A percentile compares a stretch with the other conserved stretches of the same genome.
These are phyloP conservation scores for Aphodius sticticus DNA, from an alignment of 2,888 invertebrate species.

Conservation along the genomic window DNA sequence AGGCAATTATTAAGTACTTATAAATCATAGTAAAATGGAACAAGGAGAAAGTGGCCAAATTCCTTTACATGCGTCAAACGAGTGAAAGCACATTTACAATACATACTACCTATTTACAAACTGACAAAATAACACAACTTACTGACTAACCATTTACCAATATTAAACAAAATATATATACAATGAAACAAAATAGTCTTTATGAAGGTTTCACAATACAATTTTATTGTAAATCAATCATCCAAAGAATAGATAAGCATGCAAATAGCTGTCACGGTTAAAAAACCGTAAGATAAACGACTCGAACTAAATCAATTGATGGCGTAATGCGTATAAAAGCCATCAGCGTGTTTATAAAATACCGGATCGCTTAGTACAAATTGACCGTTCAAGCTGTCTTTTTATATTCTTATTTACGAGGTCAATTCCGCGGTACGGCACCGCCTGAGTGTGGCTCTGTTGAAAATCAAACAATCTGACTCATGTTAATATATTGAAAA, in stretches of 20 bases:
- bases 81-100: too few species aligned
- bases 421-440: background rate
- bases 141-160: too few species aligned
- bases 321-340: background rate
- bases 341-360: conserved; percentile 4
- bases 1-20: too few species aligned
- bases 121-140: too few species aligned
- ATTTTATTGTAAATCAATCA: background rate
- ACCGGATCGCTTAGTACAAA: conserved; percentile 4
- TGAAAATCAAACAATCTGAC: conserved; percentile 22
- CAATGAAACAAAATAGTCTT: too few species aligned
- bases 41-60: too few species aligned
- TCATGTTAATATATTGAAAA: conserved; percentile 22
- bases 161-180: too few species aligned
- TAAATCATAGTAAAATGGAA: too few species aligned
- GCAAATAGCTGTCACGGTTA: background rate
- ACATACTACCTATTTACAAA: too few species aligned
- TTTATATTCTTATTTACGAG: background rate
- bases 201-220: background rate
- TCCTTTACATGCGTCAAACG: too few species aligned
- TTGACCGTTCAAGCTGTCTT: conserved; percentile 4
- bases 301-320: background rate
- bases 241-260: background rate
- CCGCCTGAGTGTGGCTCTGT: background rate
- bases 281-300: background rate